phyloP scores from a whole-genome alignment of 2,888 invertebrate species.

The Watsonalla binaria region DNA sequence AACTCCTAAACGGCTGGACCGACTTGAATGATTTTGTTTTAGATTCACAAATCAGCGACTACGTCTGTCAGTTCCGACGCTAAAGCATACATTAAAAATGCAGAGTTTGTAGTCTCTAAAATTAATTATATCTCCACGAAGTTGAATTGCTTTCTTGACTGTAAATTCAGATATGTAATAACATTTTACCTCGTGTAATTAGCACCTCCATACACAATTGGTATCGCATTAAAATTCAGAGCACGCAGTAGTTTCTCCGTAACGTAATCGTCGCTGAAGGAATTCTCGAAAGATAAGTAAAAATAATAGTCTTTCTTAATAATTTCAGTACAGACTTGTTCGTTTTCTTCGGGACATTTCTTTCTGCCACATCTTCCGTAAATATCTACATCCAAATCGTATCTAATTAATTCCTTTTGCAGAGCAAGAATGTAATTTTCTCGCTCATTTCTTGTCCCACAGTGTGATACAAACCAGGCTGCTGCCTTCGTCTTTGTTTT shows the following conservation, averaged over 20 bases:
- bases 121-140: not conserved
- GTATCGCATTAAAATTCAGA: constrained; percentile 65
- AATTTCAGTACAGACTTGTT: constrained; percentile 24
- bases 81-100: no score
- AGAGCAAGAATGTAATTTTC: constrained; percentile 25
- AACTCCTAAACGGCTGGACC: no score
- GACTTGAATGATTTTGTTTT: no score
- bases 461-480: constrained; percentile 52
- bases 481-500: constrained; percentile 5
- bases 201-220: constrained; percentile 81
- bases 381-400: constrained; percentile 30
- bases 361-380: constrained; percentile 35
- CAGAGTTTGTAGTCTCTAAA: no score
- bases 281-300: constrained; percentile 50
- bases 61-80: no score
- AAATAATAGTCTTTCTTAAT: constrained; percentile 38
- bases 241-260: constrained; percentile 33
- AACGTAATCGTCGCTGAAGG: constrained; percentile 39
- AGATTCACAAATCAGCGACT: no score
- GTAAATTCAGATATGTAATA: not conserved
- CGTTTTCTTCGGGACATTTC: constrained; percentile 20
- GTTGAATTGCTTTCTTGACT: not conserved
- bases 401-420: constrained; percentile 20
- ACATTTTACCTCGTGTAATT: constrained; percentile 23
- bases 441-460: constrained; percentile 31